Evolutionary conservation across 64 coral and sea anemone species (phyloP), one percentile per base, ranked within the genome.

Genomic region (Actinia tenebrosa): DNA sequence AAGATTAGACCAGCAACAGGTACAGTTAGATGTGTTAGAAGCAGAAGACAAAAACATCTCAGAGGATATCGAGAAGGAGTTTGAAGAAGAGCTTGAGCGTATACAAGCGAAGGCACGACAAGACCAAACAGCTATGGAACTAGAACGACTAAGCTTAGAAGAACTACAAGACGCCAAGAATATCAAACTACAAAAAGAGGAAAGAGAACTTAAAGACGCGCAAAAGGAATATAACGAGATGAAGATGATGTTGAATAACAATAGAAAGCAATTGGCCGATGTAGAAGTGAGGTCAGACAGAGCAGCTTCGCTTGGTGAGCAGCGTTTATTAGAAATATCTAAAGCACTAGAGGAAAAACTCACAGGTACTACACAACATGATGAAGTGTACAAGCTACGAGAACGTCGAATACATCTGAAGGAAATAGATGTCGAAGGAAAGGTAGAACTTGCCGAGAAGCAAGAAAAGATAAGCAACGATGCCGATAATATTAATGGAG

Each of bases 401-500:
- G 90, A 95, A 84, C 90, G 78, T 66, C 88, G 87, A 84, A 84
- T 95, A 7, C 56, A 83, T 47, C 84, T 99, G 16, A 95, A 99
- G 53, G 93, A 95, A 77, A 90, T 99, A 52, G 89, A 90, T 22
- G 93, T 88, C 1, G 97, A 99, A 79, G 97, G 94, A 19, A 97
- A 97, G 26, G 44, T 97, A 27, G 88, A 97, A 53, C 56, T 97
- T 17, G 84, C 94, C 2, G 85, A 71, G 13, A 82, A 93, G 56
- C 91, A 97, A 60, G 94, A 93, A 55, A 91, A 79, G 46, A 68
- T 84, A 9, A 72, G 42, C 14, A 26, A 59, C 16, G 85, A 95
- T 77, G 71, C 61, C 59, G 94, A 95, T 16, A 89, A 88, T 82
- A 80, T 87, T 23, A 83, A 72, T 10, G 77, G 54, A 43, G 61